These are phyloP conservation scores for Phycodurus eques DNA, from an alignment of 2,113 vertebrate genomes.

Conservation along the genomic window DNA sequence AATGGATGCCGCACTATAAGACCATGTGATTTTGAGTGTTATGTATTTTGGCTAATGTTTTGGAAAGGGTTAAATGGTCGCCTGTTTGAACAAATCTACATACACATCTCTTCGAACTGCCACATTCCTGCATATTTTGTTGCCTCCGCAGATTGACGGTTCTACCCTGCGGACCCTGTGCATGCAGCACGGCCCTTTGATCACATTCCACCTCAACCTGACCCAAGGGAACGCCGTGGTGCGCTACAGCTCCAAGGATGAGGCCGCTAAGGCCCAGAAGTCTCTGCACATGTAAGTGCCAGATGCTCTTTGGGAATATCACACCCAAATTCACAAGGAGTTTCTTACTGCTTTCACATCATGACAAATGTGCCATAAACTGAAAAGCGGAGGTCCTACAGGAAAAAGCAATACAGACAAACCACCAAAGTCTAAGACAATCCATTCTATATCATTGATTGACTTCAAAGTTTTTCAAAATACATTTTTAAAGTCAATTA, in stretches of 20 bases:
- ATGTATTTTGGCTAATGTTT: no score
- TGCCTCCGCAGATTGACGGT: slow-evolving; percentile 86
- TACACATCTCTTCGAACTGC: not conserved
- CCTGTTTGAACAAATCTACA: no score
- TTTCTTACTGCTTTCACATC: no score
- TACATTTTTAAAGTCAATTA: not conserved
- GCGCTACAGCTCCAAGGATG: slow-evolving; percentile 98
- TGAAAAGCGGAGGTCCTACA: not conserved
- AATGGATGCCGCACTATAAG: not conserved
- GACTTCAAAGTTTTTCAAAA: not conserved
- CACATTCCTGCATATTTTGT: not conserved
- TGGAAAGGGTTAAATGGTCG: no score
- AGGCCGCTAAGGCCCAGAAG: slow-evolving; percentile 97
- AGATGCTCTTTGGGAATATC: not conserved
- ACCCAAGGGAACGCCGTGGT: slow-evolving; percentile 97
- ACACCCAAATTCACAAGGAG: not conserved
- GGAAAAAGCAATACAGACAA: not conserved
- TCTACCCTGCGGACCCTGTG: slow-evolving; percentile 96
- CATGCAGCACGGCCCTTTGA: slow-evolving; percentile 95
- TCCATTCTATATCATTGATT: not conserved
- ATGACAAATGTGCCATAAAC: not conserved
- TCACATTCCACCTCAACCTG: slow-evolving; percentile 99
- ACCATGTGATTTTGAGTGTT: not conserved
- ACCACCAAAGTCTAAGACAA: not conserved
- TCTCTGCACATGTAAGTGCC: slow-evolving; percentile 94